A percentile compares a stretch with the other conserved stretches of the same genome.
phyloP scores from a whole-genome alignment of 2,888 invertebrate genomes.

The Doris montereyensis region DNA sequence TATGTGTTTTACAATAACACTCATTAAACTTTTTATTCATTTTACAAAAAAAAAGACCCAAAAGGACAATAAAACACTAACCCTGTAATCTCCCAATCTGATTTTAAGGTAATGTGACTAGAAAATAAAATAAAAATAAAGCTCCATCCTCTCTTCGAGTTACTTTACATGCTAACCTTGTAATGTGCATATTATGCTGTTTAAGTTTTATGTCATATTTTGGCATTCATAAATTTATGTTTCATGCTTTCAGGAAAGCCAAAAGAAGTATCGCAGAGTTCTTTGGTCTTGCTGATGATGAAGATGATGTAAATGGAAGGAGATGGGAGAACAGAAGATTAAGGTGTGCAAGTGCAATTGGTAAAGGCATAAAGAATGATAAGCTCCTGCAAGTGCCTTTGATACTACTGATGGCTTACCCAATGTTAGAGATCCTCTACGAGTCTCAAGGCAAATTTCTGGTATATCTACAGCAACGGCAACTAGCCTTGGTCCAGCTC shows the following conservation, averaged over 20 bases:
- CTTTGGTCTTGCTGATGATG: slow-evolving; percentile 87
- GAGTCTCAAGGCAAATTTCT: slow-evolving; percentile 48
- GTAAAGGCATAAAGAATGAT: slow-evolving; percentile 51
- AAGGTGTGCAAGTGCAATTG: slow-evolving; percentile 56
- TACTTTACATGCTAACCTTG: too few species aligned
- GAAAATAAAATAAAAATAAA: too few species aligned
- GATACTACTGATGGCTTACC: slow-evolving; percentile 51
- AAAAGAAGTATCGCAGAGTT: slow-evolving; percentile 87
- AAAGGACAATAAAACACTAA: too few species aligned
- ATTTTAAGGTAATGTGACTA: too few species aligned
- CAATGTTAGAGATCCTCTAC: slow-evolving; percentile 60
- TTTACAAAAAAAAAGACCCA: too few species aligned
- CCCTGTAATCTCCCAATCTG: too few species aligned
- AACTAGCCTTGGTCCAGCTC: slow-evolving; percentile 40
- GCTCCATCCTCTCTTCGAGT: too few species aligned
- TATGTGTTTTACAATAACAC: too few species aligned
- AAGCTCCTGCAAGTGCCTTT: slow-evolving; percentile 47
- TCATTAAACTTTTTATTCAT: too few species aligned
- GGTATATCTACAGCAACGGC: slow-evolving; percentile 58
- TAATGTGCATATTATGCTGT: too few species aligned
- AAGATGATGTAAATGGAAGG: slow-evolving; percentile 78
- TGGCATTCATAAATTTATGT: too few species aligned
- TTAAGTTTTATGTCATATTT: too few species aligned
- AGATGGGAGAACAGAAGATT: slow-evolving; percentile 83
- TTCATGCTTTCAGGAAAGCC: slow-evolving; percentile 80